Evolutionary conservation across 2,113 vertebrate species (phyloP), one percentile per base, ranked within the genome.

Genomic region (Zonotrichia leucophrys): DNA sequence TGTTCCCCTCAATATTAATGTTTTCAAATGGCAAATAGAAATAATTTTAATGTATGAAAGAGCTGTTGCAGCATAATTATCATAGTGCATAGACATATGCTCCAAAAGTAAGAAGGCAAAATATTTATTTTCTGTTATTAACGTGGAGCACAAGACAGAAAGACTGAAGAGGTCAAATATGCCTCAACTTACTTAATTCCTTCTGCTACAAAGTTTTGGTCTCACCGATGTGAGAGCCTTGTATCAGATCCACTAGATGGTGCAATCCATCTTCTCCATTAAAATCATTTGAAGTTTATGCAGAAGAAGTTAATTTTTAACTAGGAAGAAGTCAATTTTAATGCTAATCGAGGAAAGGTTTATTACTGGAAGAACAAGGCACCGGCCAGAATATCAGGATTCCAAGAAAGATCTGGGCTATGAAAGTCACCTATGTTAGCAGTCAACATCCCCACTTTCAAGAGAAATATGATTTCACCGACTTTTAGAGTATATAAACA

Each of bases 221-320:
- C 63, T 78, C 33, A 75, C 7, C 4, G 12, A 79, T 1, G 15
- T 44, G 27, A 87, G 64, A 92, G 73, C 69, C 96, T 95, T 91
- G 63, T 92, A 86, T 80, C 70, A 86, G 67, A 80, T 94, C 98
- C 98, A 98, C 97, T 98, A 98, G 97, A 94, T 97, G 97, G 98
- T 93, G 95, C 97, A 98, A 96, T 96, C 92, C 96, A 96, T 93
- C 97, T 97, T 97, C 83, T 89, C 76, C 82, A 91, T 70, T 56
- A 83, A 83, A 82, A 33, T n/a, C 4, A 10, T 42, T 87, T 60
- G 58, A 90, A 76, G 91, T 63, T 93, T 56, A 74, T 35, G 73
- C 39, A 77, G 27, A 92, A 75, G 47, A 58, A 82, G 37, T 55
- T 92, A 88, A 90, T 73, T 94, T 76, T 90, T 58, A 75, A 81